Conservation (phyloP, 2,113 vertebrate genomes). For the Macrotis lagotis region DNA sequence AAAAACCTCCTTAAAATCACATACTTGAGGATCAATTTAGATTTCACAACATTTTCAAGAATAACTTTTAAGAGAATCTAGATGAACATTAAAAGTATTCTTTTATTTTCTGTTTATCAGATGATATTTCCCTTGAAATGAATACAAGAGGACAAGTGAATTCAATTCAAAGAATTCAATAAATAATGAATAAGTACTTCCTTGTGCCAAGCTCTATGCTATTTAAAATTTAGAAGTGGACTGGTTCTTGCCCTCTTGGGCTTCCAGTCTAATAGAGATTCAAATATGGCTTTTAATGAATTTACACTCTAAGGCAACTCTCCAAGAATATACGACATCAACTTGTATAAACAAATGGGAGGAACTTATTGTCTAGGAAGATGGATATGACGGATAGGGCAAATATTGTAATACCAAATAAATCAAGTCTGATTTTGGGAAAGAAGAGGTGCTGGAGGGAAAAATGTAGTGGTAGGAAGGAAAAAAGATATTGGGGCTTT, state of each 20-base stretch:
- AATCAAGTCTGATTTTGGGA: neutral
- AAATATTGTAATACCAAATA: neutral
- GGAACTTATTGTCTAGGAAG: neutral
- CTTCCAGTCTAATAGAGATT: neutral
- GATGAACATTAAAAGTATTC: conserved; percentile 6
- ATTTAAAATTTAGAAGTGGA: conserved; percentile 2
- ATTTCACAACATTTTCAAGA: conserved; percentile 15
- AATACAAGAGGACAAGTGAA: neutral
- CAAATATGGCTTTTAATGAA: neutral
- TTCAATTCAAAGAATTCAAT: neutral
- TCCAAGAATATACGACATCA: neutral
- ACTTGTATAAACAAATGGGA: neutral
- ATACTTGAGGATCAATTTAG: conserved; percentile 3
- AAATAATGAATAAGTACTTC: neutral
- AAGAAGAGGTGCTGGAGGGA: neutral
- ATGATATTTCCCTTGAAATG: neutral
- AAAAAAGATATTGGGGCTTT: neutral
- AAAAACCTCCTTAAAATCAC: neutral
- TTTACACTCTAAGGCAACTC: neutral
- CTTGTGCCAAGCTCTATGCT: neutral
- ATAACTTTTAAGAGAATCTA: neutral
- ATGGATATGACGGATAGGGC: neutral
- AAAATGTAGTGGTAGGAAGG: neutral
- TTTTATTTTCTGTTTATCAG: neutral
- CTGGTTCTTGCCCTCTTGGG: neutral